phyloP scores from a whole-genome alignment of 2,888 invertebrate species.

The Pandemis heparana region DNA sequence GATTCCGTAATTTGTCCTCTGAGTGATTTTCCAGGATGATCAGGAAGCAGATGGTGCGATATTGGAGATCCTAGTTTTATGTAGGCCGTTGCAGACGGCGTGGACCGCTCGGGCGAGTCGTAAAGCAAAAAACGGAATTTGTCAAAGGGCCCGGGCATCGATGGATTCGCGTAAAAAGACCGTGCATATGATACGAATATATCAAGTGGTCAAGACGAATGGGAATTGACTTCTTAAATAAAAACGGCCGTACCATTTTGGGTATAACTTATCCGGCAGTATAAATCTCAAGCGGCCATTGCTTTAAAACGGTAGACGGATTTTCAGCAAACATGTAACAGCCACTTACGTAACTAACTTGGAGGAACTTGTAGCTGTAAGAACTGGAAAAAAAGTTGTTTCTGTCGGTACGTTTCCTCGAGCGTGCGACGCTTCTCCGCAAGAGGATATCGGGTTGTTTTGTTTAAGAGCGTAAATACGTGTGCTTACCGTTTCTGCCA shows the following conservation, averaged over 20 bases:
- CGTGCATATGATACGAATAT: slow-evolving; percentile 36
- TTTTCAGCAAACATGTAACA: slow-evolving; percentile 4
- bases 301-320: not conserved
- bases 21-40: slow-evolving; percentile 76
- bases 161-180: slow-evolving; percentile 38
- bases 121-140: slow-evolving; percentile 73
- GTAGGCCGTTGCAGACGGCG: slow-evolving; percentile 64
- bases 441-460: slow-evolving; percentile 22
- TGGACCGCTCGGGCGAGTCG: slow-evolving; percentile 64
- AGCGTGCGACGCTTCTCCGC: slow-evolving; percentile 1
- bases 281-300: not conserved
- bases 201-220: slow-evolving; percentile 40
- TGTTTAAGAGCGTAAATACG: slow-evolving; percentile 25
- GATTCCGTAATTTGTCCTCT: slow-evolving; percentile 74
- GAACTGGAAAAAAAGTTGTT: slow-evolving; percentile 1
- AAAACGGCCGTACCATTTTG: not conserved
- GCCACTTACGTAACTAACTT: slow-evolving; percentile 2
- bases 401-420: slow-evolving; percentile 17
- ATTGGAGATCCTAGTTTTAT: slow-evolving; percentile 79
- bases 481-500: slow-evolving; percentile 36
- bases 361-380: not conserved
- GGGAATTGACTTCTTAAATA: slow-evolving; percentile 17
- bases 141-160: slow-evolving; percentile 57
- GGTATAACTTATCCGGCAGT: not conserved
- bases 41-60: slow-evolving; percentile 77